Evolutionary conservation across 1,140 invertebrate species (phyloP), one percentile per base, ranked within the genome.

Genomic region (Drosophila setifemur): DNA sequence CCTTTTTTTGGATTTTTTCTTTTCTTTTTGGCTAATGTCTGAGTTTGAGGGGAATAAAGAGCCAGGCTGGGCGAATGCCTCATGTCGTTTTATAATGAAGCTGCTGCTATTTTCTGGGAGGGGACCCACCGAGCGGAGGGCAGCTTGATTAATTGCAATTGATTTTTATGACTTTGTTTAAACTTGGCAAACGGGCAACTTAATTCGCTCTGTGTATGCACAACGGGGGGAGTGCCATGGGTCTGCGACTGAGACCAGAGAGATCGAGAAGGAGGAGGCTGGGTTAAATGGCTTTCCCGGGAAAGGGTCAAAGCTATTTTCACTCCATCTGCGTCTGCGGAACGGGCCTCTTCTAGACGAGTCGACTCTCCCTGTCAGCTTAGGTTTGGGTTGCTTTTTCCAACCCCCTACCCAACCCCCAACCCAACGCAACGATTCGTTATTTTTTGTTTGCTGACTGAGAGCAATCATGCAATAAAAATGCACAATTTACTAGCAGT

Each of bases 81-180:
- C 61, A 66, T 49, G 61, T 66, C 61, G 61, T 29, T 66, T 66
- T 66, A 64, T 66, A 66, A 66, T 66, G 33, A 66, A 66, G 61
- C 49, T 66, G 61, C 61, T 18, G 60, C 60, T 6, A 23, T 39
- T 63, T 8, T 16, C 7, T 3, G 4, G 29, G 23, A 2, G 53
- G 18, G n/a, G n/a, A n/a, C n/a, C n/a, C 11, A 18, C 14, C n/a
- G 35, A 54, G 31, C 23, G 25, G 25, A 8, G 8, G 21, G 35
- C 44, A 47, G 50, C 61, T 77, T 77, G 73, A 77, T 77, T 77
- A 77, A 77, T 77, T 77, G 74, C 74, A 77, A 77, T 77, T 77
- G 74, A 77, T 72, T 67, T 77, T 77, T 77, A 77, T 77, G 68
- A 77, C 55, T 76, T 71, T 71, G 66, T 76, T 75, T 76, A 64